Conservation (phyloP, 2,113 vertebrate genomes). For the Mustela lutreola region DNA sequence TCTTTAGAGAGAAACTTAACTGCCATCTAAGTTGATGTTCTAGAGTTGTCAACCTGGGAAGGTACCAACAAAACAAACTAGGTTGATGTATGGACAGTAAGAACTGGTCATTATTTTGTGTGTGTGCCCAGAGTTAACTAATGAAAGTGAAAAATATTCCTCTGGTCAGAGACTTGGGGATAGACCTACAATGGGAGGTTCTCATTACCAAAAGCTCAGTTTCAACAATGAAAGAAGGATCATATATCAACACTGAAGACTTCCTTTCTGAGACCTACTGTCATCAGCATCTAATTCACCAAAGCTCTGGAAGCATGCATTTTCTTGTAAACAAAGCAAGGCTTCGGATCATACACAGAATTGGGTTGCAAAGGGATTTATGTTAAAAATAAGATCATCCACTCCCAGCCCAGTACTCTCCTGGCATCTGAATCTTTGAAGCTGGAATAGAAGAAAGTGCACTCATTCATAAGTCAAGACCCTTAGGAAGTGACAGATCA, state of each 20-base stretch:
- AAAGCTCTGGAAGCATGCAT: not conserved
- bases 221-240: not conserved
- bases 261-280: not conserved
- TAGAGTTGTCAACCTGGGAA: not conserved
- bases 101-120: not conserved
- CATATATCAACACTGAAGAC: not conserved
- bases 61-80: not conserved
- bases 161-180: not conserved
- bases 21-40: not conserved
- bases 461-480: not conserved
- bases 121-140: not conserved
- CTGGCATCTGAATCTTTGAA: not conserved
- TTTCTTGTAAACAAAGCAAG: constrained; percentile 3
- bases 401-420: not conserved
- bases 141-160: not conserved
- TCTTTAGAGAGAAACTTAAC: not conserved
- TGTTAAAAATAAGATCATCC: constrained; percentile 34
- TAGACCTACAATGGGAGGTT: not conserved
- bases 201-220: not conserved
- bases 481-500: not conserved
- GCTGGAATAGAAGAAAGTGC: not conserved
- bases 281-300: not conserved
- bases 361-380: not conserved
- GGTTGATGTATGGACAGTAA: not conserved
- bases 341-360: not conserved